A percentile compares a stretch with the other conserved stretches of the same genome.
phyloP scores from a whole-genome alignment of 2,888 invertebrate genomes.

The Leptinotarsa haldemani region DNA sequence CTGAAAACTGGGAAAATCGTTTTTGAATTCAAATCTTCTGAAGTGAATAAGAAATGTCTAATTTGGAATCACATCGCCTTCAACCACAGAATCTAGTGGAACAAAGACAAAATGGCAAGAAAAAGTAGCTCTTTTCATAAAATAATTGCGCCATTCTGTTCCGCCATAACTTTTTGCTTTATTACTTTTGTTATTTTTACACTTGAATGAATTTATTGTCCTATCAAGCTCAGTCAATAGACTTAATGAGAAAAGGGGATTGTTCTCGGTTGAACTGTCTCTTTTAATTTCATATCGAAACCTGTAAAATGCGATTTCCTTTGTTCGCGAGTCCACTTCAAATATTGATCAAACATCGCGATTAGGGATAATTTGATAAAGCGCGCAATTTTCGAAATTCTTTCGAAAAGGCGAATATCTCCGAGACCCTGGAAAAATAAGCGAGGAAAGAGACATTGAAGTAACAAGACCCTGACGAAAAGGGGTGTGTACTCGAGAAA shows the following conservation, averaged over 20 bases:
- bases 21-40: no score
- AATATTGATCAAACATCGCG: slow-evolving; percentile 8
- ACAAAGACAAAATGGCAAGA: slow-evolving; percentile 17
- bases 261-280: slow-evolving; percentile 28
- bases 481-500: no score
- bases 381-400: neutral
- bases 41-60: neutral
- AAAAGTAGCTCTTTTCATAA: slow-evolving; percentile 47
- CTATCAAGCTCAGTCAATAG: slow-evolving; percentile 28
- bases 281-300: slow-evolving; percentile 18
- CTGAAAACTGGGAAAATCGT: no score
- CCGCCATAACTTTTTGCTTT: slow-evolving; percentile 43
- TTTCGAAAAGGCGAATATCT: neutral
- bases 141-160: slow-evolving; percentile 49
- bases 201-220: slow-evolving; percentile 36
- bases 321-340: slow-evolving; percentile 16
- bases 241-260: slow-evolving; percentile 26
- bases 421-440: no score
- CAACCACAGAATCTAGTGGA: neutral
- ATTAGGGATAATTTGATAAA: neutral
- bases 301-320: slow-evolving; percentile 7
- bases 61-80: neutral
- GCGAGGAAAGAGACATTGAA: no score
- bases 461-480: no score
- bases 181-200: slow-evolving; percentile 49